Base-by-base conservation (phyloP, 2,888 invertebrate genomes). In the Pseudoips prasinana region DNA sequence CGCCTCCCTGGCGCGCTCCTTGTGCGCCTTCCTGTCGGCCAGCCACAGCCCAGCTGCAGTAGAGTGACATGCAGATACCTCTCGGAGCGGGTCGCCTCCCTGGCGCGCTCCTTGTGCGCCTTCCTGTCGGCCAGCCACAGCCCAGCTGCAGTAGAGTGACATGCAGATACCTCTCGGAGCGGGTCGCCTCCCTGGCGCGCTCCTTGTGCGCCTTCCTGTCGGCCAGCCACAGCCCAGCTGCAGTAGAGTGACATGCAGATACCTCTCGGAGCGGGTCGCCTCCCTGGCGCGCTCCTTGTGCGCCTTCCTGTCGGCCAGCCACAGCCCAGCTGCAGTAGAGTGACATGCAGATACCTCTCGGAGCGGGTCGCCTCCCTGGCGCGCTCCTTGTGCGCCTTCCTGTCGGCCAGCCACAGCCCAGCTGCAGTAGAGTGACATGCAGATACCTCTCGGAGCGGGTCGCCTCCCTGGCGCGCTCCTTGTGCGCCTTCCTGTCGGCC, bases 141-240 rank as follows among this genome's bases (percentile, higher is more conserved):
- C n/a, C n/a, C n/a, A n/a, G n/a, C 18, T 18, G 18, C 18, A 6
- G 4, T 6, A 3, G 18, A 3, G 3, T 6, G 4, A 18, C 18
- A 6, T 18, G 18, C 18, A 18, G 4, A 6, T 18, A 18, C 18
- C 18, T 18, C 18, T 18, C 18, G 4, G 6, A 6, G 4, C 18
- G 18, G 6, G 3, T 3, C 6, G 18, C 18, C 18, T 18, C 18
- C 18, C 18, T 3, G 4, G 18, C 18, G 4, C 18, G 3, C 18
- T 18, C 50, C 10, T 90, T 18, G 67, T 4, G 86, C 81, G 41
- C 85, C 73, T 10, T 63, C 57, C 36, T 91, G 18, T 18, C 18
- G 18, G 4, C 6, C 4, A 18, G 18, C 18, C 18, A 18, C 4
- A 5, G 18, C n/a, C n/a, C n/a, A n/a, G n/a, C 18, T 18, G 18